phyloP scores from a whole-genome alignment of 1,140 invertebrate genomes.

The Cydia amplana region DNA sequence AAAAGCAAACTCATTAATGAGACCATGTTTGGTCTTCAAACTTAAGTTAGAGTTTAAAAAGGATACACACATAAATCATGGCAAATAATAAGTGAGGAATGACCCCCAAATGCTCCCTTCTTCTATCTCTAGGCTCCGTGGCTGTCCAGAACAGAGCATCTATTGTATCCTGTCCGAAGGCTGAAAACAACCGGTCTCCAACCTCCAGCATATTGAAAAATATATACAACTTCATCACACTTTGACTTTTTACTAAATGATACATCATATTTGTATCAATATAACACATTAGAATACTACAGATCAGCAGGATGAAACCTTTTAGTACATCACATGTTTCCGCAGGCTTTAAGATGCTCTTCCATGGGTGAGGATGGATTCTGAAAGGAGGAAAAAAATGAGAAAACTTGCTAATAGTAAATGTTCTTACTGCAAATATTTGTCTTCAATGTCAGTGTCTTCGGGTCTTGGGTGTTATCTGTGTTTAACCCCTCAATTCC shows the following conservation, averaged over 20 bases:
- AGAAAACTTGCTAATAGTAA: background rate
- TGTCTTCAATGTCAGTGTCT: too few species aligned
- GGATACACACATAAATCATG: slow-evolving; percentile 96
- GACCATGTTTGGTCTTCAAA: slow-evolving; percentile 8
- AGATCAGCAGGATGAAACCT: slow-evolving; percentile 91
- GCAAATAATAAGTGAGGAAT: slow-evolving; percentile 94
- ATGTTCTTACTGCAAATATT: too few species aligned
- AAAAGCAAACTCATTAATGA: too few species aligned
- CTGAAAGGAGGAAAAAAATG: slow-evolving; percentile 47
- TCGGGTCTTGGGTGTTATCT: too few species aligned
- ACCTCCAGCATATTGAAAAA: slow-evolving; percentile 99
- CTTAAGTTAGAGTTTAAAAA: slow-evolving; percentile 77
- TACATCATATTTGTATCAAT: slow-evolving; percentile 99
- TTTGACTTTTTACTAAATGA: slow-evolving; percentile 98
- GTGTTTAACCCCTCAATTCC: too few species aligned
- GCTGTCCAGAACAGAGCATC: slow-evolving; percentile 99
- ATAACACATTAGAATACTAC: slow-evolving; percentile 91
- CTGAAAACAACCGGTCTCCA: slow-evolving; percentile 96
- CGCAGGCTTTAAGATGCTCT: slow-evolving; percentile 88
- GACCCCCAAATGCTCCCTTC: slow-evolving; percentile 91
- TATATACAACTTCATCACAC: slow-evolving; percentile 99
- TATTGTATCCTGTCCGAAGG: slow-evolving; percentile 98
- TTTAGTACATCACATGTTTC: slow-evolving; percentile 98
- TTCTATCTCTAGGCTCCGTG: slow-evolving; percentile 92
- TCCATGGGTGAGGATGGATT: slow-evolving; percentile 61